phyloP scores from a whole-genome alignment of 1,140 invertebrate genomes.

The Aphidius ervi region DNA sequence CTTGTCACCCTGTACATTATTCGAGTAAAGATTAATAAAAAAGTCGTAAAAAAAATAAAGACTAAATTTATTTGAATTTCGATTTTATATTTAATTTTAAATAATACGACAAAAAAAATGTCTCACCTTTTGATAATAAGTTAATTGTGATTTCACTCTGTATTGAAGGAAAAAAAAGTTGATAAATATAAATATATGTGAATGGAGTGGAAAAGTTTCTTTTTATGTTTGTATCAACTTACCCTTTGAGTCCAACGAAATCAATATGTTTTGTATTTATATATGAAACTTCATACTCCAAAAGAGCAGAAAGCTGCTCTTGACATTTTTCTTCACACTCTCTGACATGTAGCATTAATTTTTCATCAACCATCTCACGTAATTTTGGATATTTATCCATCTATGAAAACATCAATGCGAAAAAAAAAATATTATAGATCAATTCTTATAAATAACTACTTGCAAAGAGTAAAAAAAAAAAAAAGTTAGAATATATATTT shows the following conservation, averaged over 20 bases:
- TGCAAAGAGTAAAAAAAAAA: constrained; percentile 57
- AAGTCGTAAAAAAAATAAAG: background rate
- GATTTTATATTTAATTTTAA: no score
- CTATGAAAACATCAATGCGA: constrained; percentile 51
- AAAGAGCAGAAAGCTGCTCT: constrained; percentile 88
- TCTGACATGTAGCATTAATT: constrained; percentile 90
- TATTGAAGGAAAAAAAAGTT: no score
- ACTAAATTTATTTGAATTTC: constrained; percentile 23
- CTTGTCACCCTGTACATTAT: background rate
- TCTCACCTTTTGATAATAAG: no score
- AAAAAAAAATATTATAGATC: constrained; percentile 26
- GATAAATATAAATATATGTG: background rate
- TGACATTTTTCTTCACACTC: constrained; percentile 94
- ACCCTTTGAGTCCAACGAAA: constrained; percentile 99
- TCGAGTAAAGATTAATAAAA: constrained; percentile 15
- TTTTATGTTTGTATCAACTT: constrained; percentile 47
- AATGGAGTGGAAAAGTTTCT: background rate
- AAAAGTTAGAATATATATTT: background rate
- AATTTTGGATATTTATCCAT: constrained; percentile 95
- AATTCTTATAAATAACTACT: constrained; percentile 57
- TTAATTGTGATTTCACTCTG: no score
- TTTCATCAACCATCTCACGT: constrained; percentile 96
- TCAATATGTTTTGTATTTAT: constrained; percentile 99
- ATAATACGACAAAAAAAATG: no score
- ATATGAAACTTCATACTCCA: constrained; percentile 97